Evolutionary conservation across 1,140 invertebrate species (phyloP), one percentile per base, ranked within the genome.

Genomic region (Sitophilus oryzae): DNA sequence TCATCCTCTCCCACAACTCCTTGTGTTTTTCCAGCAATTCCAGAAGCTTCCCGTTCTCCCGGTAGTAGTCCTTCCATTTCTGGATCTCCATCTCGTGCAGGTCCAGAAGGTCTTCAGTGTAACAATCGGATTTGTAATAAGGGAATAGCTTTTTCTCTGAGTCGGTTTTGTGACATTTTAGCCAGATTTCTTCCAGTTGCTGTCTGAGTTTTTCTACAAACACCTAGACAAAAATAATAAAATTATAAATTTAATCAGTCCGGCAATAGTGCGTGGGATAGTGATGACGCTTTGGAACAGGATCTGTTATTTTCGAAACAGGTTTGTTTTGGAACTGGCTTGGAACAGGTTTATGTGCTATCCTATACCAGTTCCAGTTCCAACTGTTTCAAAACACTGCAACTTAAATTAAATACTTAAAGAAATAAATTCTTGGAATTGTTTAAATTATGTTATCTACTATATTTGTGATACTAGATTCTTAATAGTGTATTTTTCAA

Each of bases 1-100:
- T 52, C 14, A 56, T 14, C 18, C 45, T 52, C 8, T 55, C 20
- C 60, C 60, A 61, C n/a, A 58, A 34, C 14, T 42, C 30, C 3
- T 18, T 6, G 42, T 61, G 60, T 55, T 58, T 58, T n/a, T 77
- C 66, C 8, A 88, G 71, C n/a, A 85, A 60, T 19, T 83, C 76
- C 59, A 81, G 84, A 15, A 86, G 80, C 50, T 76, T 56, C 50
- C 74, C 77, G 61, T 89, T 82, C 0, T 79, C 73, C 54, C 82
- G 74, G 66, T 88, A 86, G 66, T 79, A 84, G 15, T 74, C 76
- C 46, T 80, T 79, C 19, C 89, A 74, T 66, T 81, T 80, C 23
- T 81, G 73, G 2, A 87, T 71, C 70, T 93, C 88, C 6, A 80
- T 63, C 66, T 92, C 89, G 67, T 90, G 86, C 3, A 84, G 63